phyloP scores from a whole-genome alignment of 2,113 vertebrate genomes.

The Dunckerocampus dactyliophorus region DNA sequence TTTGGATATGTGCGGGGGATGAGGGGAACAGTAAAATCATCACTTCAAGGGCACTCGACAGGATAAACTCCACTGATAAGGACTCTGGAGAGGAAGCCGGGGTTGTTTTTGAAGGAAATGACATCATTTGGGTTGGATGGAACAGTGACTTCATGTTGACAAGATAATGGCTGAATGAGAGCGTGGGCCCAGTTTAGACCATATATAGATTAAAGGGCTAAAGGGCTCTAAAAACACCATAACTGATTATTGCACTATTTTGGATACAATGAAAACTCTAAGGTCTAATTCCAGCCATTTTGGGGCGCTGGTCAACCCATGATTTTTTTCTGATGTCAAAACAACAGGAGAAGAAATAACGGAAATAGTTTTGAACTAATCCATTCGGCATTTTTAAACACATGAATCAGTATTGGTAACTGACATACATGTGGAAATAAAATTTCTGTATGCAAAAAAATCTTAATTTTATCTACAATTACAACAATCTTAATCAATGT shows the following conservation, averaged over 20 bases:
- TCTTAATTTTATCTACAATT: too few relatives aligned
- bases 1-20: conserved; percentile 8
- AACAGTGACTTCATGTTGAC: conserved; percentile 64
- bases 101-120: conserved; percentile 69
- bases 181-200: conserved; percentile 14
- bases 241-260: neutral
- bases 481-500: too few relatives aligned
- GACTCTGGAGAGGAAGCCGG: conserved; percentile 51
- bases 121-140: conserved; percentile 57
- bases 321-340: too few relatives aligned
- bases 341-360: too few relatives aligned
- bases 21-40: conserved; percentile 17
- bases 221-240: conserved; percentile 21
- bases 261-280: too few relatives aligned
- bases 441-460: too few relatives aligned
- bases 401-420: too few relatives aligned
- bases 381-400: too few relatives aligned
- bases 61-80: conserved; percentile 54
- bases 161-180: conserved; percentile 42
- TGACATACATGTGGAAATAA: too few relatives aligned
- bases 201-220: conserved; percentile 24
- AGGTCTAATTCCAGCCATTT: too few relatives aligned
- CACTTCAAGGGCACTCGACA: conserved; percentile 32
- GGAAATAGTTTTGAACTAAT: too few relatives aligned
- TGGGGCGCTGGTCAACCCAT: too few relatives aligned